Conservation (phyloP, 2,797 vertebrate genomes). For the Lutjanus argentimaculatus region DNA sequence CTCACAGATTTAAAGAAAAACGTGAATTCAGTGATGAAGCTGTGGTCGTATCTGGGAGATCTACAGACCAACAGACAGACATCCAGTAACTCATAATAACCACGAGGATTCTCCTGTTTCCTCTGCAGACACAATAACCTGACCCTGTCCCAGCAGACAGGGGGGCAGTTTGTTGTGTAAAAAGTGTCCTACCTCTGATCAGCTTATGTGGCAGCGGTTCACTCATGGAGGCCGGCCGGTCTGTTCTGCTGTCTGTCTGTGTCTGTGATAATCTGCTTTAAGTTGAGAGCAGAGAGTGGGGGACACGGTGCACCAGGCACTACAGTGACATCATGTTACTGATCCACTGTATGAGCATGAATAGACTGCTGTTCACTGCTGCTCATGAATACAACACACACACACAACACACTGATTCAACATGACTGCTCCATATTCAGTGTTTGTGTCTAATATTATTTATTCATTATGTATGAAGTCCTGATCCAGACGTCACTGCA, state of each 20-base stretch:
- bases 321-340: constrained; percentile 65
- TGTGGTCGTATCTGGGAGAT: not conserved
- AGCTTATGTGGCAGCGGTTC: constrained; percentile 63
- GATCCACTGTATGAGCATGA: constrained; percentile 55
- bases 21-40: not conserved
- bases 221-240: constrained; percentile 62
- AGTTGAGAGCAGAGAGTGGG: constrained; percentile 16
- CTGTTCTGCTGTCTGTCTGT: constrained; percentile 44
- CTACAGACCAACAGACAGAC: not conserved
- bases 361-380: constrained; percentile 57
- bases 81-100: too few relatives aligned
- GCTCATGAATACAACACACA: not conserved
- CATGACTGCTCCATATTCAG: not conserved
- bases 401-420: not conserved
- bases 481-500: not conserved
- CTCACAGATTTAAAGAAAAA: not conserved
- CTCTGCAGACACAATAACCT: too few relatives aligned
- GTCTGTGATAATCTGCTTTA: constrained; percentile 59
- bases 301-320: constrained; percentile 70
- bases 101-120: too few relatives aligned
- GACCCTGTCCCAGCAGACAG: not conserved
- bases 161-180: constrained; percentile 6
- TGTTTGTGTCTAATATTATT: too few relatives aligned
- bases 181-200: constrained; percentile 72
- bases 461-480: not conserved